A percentile compares a stretch with the other conserved stretches of the same genome.
Evolutionary conservation across 2,113 vertebrate species (phyloP).

Genomic region (Heptranchias perlo): DNA sequence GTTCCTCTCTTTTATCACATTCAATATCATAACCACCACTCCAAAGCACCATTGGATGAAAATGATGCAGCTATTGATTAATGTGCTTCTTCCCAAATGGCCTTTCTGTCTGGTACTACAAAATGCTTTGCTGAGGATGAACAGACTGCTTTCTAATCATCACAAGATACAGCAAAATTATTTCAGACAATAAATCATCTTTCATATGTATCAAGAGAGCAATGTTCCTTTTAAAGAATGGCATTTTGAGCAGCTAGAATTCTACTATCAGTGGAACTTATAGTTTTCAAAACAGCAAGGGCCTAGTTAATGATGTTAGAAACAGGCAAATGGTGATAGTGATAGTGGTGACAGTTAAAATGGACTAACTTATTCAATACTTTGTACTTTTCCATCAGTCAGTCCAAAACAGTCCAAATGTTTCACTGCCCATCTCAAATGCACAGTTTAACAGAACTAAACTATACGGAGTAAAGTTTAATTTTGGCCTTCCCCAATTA

Average conservation of each 20-base stretch:
- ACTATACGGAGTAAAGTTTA: neutral
- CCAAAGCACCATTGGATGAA: neutral
- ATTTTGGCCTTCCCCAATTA: neutral
- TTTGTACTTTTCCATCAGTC: neutral
- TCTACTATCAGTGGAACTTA: neutral
- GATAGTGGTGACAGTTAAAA: neutral
- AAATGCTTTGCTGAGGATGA: neutral
- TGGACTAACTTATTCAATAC: neutral
- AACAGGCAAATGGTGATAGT: neutral
- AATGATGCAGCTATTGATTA: slow-evolving; percentile 1
- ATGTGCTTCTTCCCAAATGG: neutral
- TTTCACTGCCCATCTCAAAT: neutral
- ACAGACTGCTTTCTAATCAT: slow-evolving; percentile 2
- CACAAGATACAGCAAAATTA: neutral
- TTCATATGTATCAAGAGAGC: neutral
- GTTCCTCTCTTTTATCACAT: neutral
- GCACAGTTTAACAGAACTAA: neutral
- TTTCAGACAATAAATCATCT: neutral
- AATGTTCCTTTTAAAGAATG: slow-evolving; percentile 8
- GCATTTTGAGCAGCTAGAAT: neutral
- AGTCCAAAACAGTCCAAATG: neutral
- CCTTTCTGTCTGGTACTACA: neutral
- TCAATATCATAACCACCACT: neutral
- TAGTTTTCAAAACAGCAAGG: slow-evolving; percentile 18
- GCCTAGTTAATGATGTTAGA: neutral